Base-by-base conservation (phyloP, 2,888 invertebrate genomes). In the Octodonta nipae region DNA sequence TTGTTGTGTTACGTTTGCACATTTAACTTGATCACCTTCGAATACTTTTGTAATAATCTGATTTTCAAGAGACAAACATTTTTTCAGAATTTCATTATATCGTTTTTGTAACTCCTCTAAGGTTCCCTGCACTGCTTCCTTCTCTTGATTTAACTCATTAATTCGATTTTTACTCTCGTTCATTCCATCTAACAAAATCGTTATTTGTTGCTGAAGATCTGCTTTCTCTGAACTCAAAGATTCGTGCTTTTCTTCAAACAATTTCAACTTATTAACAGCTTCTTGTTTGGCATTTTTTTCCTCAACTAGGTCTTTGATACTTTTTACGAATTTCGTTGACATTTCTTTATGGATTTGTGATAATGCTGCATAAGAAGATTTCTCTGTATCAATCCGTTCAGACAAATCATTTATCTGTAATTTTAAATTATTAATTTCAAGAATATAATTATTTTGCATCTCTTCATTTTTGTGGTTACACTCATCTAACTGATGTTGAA, bases 291-390 rank as follows among this genome's bases (percentile, higher is more conserved):
- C 29, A 16, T 50, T 36, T 38, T 52, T 53, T 26, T 54, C 52
- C 13, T 52, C 47, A 7, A 50, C 42, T 14, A 49, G 29, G 27
- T 46, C 38, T 35, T 51, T 51, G 10, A 54, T 42, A 22, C 50
- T 46, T 25, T 44, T 49, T 27, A 54, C 37, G 12, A 54, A 44
- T 31, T 50, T 53, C 8, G 41, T 38, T 1, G 52, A 50, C 6
- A 56, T 33, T 10, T 54, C 50, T 39, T 53, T 51, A 27, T 54
- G 54, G 1, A 51, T 40, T 33, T 47, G 38, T 2, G 49, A 45
- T 17, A 55, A 30, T 2, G 44, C 42, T 2, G 36, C 30, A 30
- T 50, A 47, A 7, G 42, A 41, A 4, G 38, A 24, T 26, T 43
- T 44, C 38, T 50, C 46, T n/a, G 42, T 42, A 17, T 30, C 35